Percentiles rank a stretch among this genome's conserved stretches.
These are phyloP conservation scores for Hylaea fasciaria DNA, from an alignment of 2,888 invertebrate genomes.

Conservation along the genomic window DNA sequence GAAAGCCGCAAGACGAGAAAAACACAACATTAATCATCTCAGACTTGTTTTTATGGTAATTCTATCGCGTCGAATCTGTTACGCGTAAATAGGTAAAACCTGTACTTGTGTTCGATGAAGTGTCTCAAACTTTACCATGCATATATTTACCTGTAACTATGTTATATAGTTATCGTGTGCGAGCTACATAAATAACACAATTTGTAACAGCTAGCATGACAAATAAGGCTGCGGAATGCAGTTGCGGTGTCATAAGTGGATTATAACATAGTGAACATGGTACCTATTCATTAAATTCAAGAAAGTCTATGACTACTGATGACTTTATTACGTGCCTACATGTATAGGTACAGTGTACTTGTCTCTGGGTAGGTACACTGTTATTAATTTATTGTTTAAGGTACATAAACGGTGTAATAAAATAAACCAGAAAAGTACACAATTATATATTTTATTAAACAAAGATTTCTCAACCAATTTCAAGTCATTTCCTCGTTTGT, in stretches of 20 bases:
- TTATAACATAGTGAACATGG: constrained; percentile 21
- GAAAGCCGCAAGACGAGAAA: constrained; percentile 11
- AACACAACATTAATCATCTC: constrained; percentile 12
- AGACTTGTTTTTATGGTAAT: constrained; percentile 15
- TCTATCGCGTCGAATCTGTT: constrained; percentile 20
- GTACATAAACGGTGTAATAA: not conserved
- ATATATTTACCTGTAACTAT: constrained; percentile 6
- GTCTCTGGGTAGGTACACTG: too few relatives aligned
- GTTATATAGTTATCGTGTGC: constrained; percentile 26
- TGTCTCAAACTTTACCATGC: constrained; percentile 25
- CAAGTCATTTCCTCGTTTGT: constrained; percentile 15
- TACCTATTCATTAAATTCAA: constrained; percentile 12
- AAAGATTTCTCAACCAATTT: constrained; percentile 19
- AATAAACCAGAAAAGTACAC: not conserved
- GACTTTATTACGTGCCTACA: too few relatives aligned
- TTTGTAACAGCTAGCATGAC: constrained; percentile 30
- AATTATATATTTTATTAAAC: constrained; percentile 3
- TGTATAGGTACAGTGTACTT: too few relatives aligned
- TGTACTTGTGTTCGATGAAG: constrained; percentile 10
- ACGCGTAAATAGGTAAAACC: constrained; percentile 23
- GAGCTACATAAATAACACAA: constrained; percentile 19
- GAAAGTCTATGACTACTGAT: constrained; percentile 16
- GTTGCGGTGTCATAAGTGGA: constrained; percentile 24
- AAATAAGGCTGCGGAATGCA: constrained; percentile 25
- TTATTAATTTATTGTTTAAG: too few relatives aligned